Conservation (phyloP, 2,113 vertebrate genomes). For the Dipodomys stephensi region DNA sequence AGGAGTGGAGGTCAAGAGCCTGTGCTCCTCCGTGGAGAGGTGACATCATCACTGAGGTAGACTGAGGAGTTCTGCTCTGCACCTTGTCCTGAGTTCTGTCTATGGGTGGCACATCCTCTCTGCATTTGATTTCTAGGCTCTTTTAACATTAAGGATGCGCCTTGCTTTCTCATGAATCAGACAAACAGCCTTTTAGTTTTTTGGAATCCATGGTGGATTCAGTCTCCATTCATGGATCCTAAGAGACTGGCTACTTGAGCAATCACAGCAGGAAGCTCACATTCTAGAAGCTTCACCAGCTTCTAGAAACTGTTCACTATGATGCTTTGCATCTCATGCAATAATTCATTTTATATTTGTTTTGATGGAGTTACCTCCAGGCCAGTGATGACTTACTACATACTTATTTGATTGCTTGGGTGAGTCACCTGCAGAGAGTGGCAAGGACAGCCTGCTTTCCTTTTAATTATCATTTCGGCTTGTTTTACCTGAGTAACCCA, state of each 20-base stretch:
- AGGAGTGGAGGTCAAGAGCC: not conserved
- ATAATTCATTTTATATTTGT: not conserved
- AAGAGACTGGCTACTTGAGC: not conserved
- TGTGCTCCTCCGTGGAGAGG: too few relatives aligned
- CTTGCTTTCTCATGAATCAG: not conserved
- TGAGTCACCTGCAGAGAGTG: not conserved
- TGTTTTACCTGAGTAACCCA: conserved; percentile 87
- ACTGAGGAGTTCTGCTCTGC: not conserved
- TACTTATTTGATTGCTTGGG: not conserved
- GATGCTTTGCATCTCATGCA: not conserved
- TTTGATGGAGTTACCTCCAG: not conserved
- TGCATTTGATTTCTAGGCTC: not conserved
- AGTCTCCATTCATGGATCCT: too few relatives aligned
- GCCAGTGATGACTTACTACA: not conserved
- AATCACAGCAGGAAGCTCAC: not conserved
- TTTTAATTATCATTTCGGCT: not conserved
- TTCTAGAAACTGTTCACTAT: not conserved
- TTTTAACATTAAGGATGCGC: not conserved
- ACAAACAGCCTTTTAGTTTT: not conserved
- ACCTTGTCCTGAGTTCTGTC: not conserved
- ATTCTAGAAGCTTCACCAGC: not conserved
- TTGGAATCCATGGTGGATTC: not conserved
- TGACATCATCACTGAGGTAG: fast-evolving
- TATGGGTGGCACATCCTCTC: not conserved
- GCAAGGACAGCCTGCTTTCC: not conserved